Evolutionary conservation across 2,113 vertebrate species (phyloP).

Genomic region (Ptilonorhynchus violaceus): DNA sequence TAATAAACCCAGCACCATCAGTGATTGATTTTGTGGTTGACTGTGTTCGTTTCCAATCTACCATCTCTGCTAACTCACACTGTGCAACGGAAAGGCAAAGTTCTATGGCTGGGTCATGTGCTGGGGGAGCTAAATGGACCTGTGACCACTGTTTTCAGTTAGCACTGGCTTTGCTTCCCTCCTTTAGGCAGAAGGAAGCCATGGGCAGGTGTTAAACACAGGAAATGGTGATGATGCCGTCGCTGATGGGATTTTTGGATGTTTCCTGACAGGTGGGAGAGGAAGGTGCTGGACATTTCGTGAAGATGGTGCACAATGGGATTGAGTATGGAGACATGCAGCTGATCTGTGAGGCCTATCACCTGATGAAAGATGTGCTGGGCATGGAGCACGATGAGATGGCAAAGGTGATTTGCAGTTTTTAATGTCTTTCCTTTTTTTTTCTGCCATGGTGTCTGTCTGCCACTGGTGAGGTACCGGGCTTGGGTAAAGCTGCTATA

Average conservation of each 20-base stretch:
- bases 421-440: neutral
- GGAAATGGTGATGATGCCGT: neutral
- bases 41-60: neutral
- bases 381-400: conserved; percentile 88
- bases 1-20: neutral
- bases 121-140: neutral
- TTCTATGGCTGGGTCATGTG: neutral
- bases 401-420: conserved; percentile 77
- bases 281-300: conserved; percentile 93
- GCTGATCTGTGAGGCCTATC: conserved; percentile 97
- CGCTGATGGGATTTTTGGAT: neutral
- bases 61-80: neutral
- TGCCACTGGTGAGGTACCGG: neutral
- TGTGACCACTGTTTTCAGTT: neutral
- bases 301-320: conserved; percentile 99
- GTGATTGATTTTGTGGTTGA: neutral
- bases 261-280: conserved; percentile 85
- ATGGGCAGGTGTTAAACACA: neutral
- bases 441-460: neutral
- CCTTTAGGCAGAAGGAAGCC: neutral
- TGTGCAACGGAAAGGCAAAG: neutral
- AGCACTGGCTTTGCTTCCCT: neutral
- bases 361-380: conserved; percentile 94
- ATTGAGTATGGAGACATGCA: conserved; percentile 99
- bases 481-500: neutral